Evolutionary conservation across 2,113 vertebrate genomes (phyloP), one percentile per base, ranked within the genome.

Genomic region (Enhydra lutris): DNA sequence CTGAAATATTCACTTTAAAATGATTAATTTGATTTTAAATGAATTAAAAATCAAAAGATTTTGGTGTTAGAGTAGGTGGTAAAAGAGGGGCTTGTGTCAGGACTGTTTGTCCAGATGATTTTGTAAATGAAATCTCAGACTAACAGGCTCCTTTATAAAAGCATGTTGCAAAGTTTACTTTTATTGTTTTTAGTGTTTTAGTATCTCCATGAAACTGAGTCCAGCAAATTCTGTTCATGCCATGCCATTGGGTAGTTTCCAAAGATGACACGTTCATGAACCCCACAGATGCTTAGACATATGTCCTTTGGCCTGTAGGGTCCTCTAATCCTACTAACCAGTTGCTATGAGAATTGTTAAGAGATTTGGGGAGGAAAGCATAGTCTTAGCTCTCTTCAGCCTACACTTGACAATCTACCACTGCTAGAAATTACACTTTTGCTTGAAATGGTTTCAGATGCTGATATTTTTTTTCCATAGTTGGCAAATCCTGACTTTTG

Each of bases 401-500:
- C 74, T 61, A 15, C 6, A 59, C 36, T 88, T 45, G 42, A 95
- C 67, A 96, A 74, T 86, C 97, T 78, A 78, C 65, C 34, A 39
- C 63, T 67, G 55, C n/a, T 71, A 59, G 67, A 97, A 91, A 87
- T 95, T n/a, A 94, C 42, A 21, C 61, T 86, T 76, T 71, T 82
- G 55, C 83, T 89, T 85, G 79, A 97, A 95, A 79, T 65, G 34
- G 78, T 80, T 97, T 86, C 65, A 96, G 50, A 86, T 84, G 18
- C 59, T 95, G 93, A 80, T 20, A 45, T 47, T 59, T 85, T 39
- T 17, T 20, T 0, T 0, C 10, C 7, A 52, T 39, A 39, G 59
- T 69, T 94, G 71, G 63, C 45, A 94, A 97, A 96, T 96, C 71
- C 81, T 95, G 76, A 92, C 65, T 92, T 96, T 81, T 92, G 52